A percentile compares a stretch with the other conserved stretches of the same genome.
Conservation (phyloP, 2,113 vertebrate species). For the Labeo rohita region DNA sequence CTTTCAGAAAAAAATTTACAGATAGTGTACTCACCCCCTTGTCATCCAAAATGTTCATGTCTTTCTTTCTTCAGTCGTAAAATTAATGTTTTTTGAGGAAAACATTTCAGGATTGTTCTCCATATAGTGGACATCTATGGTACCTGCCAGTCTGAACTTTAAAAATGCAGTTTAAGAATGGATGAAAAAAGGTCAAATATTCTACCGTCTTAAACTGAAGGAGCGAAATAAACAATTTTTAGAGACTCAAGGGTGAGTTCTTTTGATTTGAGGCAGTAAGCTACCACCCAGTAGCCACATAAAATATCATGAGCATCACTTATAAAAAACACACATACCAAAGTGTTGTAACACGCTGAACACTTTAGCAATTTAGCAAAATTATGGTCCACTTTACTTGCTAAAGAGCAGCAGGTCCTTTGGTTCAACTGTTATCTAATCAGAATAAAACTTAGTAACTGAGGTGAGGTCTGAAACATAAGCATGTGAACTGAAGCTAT, state of each 20-base stretch:
- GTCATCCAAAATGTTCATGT: too few relatives aligned
- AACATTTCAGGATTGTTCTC: too few relatives aligned
- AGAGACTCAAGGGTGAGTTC: background rate
- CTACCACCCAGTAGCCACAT: background rate
- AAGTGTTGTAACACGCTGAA: background rate
- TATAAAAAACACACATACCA: background rate
- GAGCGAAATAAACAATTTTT: background rate
- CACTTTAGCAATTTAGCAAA: background rate
- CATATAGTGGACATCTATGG: too few relatives aligned
- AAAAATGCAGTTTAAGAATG: too few relatives aligned
- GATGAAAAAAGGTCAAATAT: background rate
- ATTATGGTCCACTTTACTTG: background rate
- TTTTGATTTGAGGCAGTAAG: background rate
- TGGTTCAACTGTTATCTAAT: background rate
- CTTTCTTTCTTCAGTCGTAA: too few relatives aligned
- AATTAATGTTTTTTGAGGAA: too few relatives aligned
- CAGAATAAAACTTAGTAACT: background rate
- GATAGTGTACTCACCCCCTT: too few relatives aligned
- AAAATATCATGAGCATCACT: too few relatives aligned
- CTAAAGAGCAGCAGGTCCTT: background rate
- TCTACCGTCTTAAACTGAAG: background rate
- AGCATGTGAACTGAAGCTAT: constrained; percentile 15
- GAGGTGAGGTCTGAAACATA: background rate
- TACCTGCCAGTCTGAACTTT: too few relatives aligned
- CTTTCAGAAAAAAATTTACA: too few relatives aligned